These are phyloP conservation scores for Romanomermis culicivorax DNA, from an alignment of 2,888 invertebrate genomes.

Conservation along the genomic window DNA sequence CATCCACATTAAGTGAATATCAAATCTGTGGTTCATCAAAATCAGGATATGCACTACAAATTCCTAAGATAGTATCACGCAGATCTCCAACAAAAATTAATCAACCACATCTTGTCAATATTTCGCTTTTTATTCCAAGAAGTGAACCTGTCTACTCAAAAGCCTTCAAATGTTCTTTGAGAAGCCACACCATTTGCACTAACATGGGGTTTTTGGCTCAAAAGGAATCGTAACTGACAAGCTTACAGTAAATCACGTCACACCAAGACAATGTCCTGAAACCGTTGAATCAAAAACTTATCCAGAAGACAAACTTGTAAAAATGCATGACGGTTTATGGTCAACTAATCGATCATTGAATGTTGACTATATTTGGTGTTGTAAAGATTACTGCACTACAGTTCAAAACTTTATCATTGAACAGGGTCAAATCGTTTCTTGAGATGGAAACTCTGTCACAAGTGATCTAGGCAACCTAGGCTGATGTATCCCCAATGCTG, in stretches of 20 bases:
- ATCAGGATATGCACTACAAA: no score
- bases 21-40: no score
- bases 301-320: neutral
- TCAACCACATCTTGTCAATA: no score
- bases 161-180: neutral
- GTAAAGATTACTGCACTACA: neutral
- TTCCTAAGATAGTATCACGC: no score
- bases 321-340: neutral
- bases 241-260: neutral
- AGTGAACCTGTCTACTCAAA: no score
- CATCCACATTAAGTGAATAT: no score
- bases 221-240: neutral
- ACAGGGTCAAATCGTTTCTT: neutral
- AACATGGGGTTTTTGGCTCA: neutral
- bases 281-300: neutral
- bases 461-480: neutral
- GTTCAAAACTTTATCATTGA: neutral
- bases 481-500: no score
- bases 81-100: no score
- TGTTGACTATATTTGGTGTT: neutral
- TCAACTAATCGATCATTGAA: neutral
- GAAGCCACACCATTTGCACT: neutral
- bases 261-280: neutral
- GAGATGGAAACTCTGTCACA: neutral
- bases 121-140: no score